A percentile compares a stretch with the other conserved stretches of the same genome.
These are phyloP conservation scores for Lysiphlebus fabarum DNA, from an alignment of 1,140 invertebrate species.

Conservation along the genomic window DNA sequence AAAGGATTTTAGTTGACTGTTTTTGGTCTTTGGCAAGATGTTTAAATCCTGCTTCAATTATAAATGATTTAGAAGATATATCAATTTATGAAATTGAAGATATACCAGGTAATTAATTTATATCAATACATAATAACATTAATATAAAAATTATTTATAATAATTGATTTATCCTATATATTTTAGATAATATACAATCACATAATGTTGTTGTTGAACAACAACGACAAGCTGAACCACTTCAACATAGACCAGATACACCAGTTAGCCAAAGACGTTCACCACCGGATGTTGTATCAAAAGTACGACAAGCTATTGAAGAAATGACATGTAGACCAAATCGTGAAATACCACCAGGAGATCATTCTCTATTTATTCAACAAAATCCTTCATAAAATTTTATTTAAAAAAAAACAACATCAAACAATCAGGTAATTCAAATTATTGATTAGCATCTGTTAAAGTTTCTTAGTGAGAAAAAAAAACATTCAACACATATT, in stretches of 20 bases:
- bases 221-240: constrained; percentile 26
- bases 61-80: constrained; percentile 34
- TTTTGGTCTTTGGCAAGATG: constrained; percentile 33
- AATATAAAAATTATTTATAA: background rate
- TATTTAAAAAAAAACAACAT: background rate
- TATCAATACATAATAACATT: background rate
- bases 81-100: constrained; percentile 35
- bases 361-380: constrained; percentile 8
- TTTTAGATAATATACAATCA: constrained; percentile 33
- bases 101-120: constrained; percentile 33
- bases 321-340: constrained; percentile 27
- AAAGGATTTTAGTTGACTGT: constrained; percentile 34
- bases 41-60: constrained; percentile 25
- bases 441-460: too few relatives aligned
- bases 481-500: too few relatives aligned
- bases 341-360: constrained; percentile 20
- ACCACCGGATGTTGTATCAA: constrained; percentile 37
- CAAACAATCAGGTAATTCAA: too few relatives aligned
- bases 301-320: constrained; percentile 35
- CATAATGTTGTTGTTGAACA: constrained; percentile 23
- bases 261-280: constrained; percentile 34
- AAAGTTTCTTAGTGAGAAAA: too few relatives aligned
- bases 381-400: background rate
- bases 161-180: too few relatives aligned
- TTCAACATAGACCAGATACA: constrained; percentile 39